Conservation (phyloP, 2,888 invertebrate genomes). For the Hipparchia semele region DNA sequence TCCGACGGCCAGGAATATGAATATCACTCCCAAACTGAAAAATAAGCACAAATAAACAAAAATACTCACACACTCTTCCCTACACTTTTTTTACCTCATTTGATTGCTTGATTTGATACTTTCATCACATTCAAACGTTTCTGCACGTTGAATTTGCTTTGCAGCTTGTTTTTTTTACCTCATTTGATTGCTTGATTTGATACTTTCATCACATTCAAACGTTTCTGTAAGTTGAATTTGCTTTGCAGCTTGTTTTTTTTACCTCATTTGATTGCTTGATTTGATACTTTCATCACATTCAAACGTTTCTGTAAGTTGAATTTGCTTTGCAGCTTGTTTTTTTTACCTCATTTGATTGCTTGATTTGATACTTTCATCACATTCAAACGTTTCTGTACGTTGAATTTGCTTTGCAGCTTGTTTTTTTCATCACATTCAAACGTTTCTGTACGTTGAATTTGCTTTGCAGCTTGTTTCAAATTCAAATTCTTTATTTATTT, state of each 20-base stretch:
- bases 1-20: conserved; percentile 74
- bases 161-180: conserved; percentile 2
- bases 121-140: conserved; percentile 11
- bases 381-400: conserved; percentile 12
- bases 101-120: background rate
- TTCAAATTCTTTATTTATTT: background rate
- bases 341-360: conserved; percentile 8
- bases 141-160: conserved; percentile 2
- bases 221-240: conserved; percentile 9
- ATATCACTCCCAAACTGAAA: conserved; percentile 56
- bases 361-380: background rate
- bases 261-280: background rate
- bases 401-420: background rate
- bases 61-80: background rate
- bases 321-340: background rate
- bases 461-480: background rate
- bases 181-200: background rate
- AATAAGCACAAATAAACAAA: conserved; percentile 32
- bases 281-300: background rate
- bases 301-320: conserved; percentile 9
- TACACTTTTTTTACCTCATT: conserved; percentile 1
- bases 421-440: conserved; percentile 11
- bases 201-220: background rate
- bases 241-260: conserved; percentile 6
- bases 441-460: conserved; percentile 9